These are phyloP conservation scores for Coenobita brevimanus DNA, from an alignment of 1,140 invertebrate species.

Conservation along the genomic window DNA sequence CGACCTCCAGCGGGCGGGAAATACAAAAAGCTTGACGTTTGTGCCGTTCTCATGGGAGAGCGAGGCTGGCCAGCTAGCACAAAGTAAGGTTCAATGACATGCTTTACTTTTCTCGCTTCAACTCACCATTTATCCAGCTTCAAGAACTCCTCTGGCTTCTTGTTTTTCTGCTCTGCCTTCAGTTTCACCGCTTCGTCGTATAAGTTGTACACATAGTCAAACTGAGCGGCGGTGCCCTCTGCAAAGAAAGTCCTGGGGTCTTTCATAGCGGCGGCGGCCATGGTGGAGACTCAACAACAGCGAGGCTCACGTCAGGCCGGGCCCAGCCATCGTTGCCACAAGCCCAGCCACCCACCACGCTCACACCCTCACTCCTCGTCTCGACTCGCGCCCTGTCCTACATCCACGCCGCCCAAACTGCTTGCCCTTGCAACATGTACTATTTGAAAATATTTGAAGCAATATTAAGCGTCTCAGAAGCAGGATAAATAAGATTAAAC, in stretches of 20 bases:
- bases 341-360: neutral
- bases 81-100: constrained; percentile 67
- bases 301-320: constrained; percentile 50
- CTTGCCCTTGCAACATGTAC: too few relatives aligned
- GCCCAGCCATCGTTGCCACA: constrained; percentile 43
- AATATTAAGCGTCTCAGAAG: neutral
- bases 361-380: neutral
- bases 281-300: constrained; percentile 68
- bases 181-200: constrained; percentile 72
- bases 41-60: neutral
- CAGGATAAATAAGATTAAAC: neutral
- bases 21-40: constrained; percentile 54
- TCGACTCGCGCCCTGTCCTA: constrained; percentile 8
- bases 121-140: constrained; percentile 73
- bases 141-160: constrained; percentile 73
- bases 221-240: constrained; percentile 72
- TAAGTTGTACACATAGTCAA: constrained; percentile 71
- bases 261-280: constrained; percentile 69
- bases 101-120: constrained; percentile 37
- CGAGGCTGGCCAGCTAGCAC: constrained; percentile 16
- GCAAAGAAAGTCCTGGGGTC: constrained; percentile 72
- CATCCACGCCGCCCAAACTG: too few relatives aligned
- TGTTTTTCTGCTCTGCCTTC: constrained; percentile 72
- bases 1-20: constrained; percentile 38
- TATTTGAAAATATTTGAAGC: too few relatives aligned